phyloP scores from a whole-genome alignment of 2,888 invertebrate genomes.

The Drosophila aldrichi region DNA sequence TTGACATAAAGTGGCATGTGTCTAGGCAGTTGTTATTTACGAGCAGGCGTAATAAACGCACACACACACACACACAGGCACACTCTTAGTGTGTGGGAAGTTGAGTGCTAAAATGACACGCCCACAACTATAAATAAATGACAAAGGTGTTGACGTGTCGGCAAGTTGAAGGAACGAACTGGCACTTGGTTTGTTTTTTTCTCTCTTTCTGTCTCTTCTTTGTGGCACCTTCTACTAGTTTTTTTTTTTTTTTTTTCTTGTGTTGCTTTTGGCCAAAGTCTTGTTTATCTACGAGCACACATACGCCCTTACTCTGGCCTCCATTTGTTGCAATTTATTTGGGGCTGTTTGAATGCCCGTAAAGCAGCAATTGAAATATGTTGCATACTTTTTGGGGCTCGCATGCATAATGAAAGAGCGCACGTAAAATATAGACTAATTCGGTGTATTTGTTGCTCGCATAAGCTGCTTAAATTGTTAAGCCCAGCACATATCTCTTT shows the following conservation, averaged over 20 bases:
- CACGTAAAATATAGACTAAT: slow-evolving; percentile 59
- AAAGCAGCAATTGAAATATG: slow-evolving; percentile 54
- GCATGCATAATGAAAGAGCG: slow-evolving; percentile 54
- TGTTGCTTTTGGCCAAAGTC: slow-evolving; percentile 4
- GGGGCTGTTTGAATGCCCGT: slow-evolving; percentile 31
- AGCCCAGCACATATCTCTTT: neutral
- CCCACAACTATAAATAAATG: slow-evolving; percentile 70
- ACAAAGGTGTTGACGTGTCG: slow-evolving; percentile 46
- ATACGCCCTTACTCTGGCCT: neutral
- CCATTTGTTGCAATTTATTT: slow-evolving; percentile 53
- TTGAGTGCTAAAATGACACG: slow-evolving; percentile 31
- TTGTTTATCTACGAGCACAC: slow-evolving; percentile 15
- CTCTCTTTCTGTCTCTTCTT: neutral
- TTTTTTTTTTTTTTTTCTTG: too few relatives aligned
- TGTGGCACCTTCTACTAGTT: slow-evolving; percentile 28
- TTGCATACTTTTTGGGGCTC: slow-evolving; percentile 41
- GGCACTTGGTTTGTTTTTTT: slow-evolving; percentile 8
- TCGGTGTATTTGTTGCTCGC: slow-evolving; percentile 29
- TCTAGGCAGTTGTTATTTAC: slow-evolving; percentile 71
- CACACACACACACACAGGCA: neutral
- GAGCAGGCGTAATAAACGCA: slow-evolving; percentile 48
- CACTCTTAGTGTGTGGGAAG: neutral
- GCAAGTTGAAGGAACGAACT: slow-evolving; percentile 20
- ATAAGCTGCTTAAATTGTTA: too few relatives aligned
- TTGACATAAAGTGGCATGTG: slow-evolving; percentile 79